Evolutionary conservation across 2,797 vertebrate genomes (phyloP), one percentile per base, ranked within the genome.

Genomic region (Cyprinella venusta): DNA sequence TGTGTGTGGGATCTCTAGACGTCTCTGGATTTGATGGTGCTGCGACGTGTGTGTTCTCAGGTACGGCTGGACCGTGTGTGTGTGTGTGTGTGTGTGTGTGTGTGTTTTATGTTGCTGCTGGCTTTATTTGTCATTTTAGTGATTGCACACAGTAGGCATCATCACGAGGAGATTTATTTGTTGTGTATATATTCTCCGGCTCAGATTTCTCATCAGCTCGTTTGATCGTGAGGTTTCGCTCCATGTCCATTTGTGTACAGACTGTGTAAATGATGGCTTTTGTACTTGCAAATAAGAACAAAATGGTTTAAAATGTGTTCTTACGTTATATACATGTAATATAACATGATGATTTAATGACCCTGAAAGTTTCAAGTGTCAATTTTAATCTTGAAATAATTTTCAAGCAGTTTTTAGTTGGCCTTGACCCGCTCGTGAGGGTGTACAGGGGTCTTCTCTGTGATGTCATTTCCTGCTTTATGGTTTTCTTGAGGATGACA

Each of bases 1-100:
- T 71, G 69, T 50, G 42, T 18, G 56, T 30, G 30, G 12, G 61
- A 67, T 63, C 59, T 50, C 45, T 48, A 52, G 74, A 21, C 54
- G 12, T 24, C 65, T 70, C 26, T 69, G 65, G 50, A 80, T 76
- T 61, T 76, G 56, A 76, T 76, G 75, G 15, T 45, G 75, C 75
- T 76, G n/a, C 5, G n/a, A 38, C 38, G 38, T 45, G 56, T 76
- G 75, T 76, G 19, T 36, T 38, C 38, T 61, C 81, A 83, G 85
- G 81, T 85, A 83, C 61, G 21, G 50, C 12, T n/a, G 4, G 33
- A 19, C 16, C 24, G 30, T 76, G 42, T 70, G 61, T 50, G 50
- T 26, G 76, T 81, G 72, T 52, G 72, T 71, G 42, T 45, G 48
- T 40, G 48, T 42, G 40, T 69, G 61, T 50, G 50, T 15, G 18